Conservation (phyloP, 2,888 invertebrate genomes). For the Melanargia galathea region DNA sequence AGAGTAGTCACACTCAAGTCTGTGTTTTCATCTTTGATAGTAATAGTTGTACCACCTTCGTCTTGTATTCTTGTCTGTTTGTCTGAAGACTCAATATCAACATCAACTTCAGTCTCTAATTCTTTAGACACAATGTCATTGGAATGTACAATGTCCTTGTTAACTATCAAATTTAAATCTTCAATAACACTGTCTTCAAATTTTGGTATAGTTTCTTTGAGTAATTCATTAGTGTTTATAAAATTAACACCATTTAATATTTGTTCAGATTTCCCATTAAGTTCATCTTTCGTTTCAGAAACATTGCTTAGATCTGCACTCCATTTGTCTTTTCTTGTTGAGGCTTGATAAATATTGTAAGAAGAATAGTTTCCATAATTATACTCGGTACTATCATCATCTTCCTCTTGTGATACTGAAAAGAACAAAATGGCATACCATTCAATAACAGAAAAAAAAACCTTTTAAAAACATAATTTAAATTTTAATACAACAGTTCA, state of each 20-base stretch:
- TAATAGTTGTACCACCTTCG: constrained; percentile 34
- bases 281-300: constrained; percentile 39
- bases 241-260: constrained; percentile 33
- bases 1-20: constrained; percentile 1
- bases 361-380: constrained; percentile 64
- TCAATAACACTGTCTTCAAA: constrained; percentile 43
- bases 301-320: constrained; percentile 31
- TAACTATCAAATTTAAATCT: constrained; percentile 44
- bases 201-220: constrained; percentile 26
- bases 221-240: constrained; percentile 28
- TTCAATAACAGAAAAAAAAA: background rate
- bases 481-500: too few relatives aligned
- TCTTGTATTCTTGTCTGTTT: constrained; percentile 38
- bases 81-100: constrained; percentile 32
- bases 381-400: constrained; percentile 60
- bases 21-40: constrained; percentile 1
- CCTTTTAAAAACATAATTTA: too few relatives aligned
- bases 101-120: constrained; percentile 29
- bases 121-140: constrained; percentile 33
- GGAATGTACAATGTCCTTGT: constrained; percentile 37
- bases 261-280: constrained; percentile 40
- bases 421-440: constrained; percentile 4
- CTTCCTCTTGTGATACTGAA: constrained; percentile 74
- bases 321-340: constrained; percentile 42
- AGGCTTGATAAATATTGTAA: constrained; percentile 54